Conservation (phyloP, 2,888 invertebrate genomes). For the Poecilus cupreus region DNA sequence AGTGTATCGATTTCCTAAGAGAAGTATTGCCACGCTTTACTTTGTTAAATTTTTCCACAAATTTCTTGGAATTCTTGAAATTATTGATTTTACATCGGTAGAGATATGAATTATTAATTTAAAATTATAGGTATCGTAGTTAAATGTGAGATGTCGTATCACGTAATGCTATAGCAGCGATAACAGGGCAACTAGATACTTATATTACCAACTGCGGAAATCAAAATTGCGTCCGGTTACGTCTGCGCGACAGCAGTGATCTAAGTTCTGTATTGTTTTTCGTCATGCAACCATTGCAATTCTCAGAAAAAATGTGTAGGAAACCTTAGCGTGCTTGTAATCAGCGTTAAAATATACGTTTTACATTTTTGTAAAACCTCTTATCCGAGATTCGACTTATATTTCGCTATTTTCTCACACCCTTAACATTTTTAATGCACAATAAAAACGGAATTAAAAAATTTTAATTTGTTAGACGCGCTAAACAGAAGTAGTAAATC, state of each 20-base stretch:
- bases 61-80: constrained; percentile 19
- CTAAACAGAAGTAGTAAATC: too few relatives aligned
- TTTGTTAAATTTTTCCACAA: constrained; percentile 35
- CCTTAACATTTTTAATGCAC: neutral
- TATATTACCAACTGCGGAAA: neutral
- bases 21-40: neutral
- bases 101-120: neutral
- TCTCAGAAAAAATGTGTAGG: constrained; percentile 15
- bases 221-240: neutral
- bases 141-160: neutral
- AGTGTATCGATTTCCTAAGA: neutral
- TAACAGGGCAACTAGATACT: neutral
- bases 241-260: neutral
- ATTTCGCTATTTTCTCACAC: neutral
- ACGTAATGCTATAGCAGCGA: too few relatives aligned
- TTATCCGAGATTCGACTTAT: neutral
- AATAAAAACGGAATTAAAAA: neutral
- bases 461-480: too few relatives aligned
- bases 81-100: neutral
- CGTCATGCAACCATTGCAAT: constrained; percentile 21
- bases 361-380: neutral
- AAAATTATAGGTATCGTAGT: neutral
- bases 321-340: constrained; percentile 11
- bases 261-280: neutral
- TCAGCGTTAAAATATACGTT: neutral